phyloP scores from a whole-genome alignment of 2,888 invertebrate genomes.

The Agrenia bidenticulata region DNA sequence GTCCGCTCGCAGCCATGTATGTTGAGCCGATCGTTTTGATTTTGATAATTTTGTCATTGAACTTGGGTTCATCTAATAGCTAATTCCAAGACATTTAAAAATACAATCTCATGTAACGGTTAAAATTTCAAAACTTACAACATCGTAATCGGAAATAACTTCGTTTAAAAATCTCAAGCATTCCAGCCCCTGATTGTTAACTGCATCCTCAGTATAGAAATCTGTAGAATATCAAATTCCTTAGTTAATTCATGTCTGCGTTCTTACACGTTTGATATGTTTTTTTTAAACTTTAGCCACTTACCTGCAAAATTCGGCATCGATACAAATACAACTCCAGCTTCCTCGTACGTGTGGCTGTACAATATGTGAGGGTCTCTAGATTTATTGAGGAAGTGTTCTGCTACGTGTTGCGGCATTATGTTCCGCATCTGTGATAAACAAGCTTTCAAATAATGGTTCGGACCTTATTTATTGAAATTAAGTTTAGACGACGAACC shows the following conservation, averaged over 20 bases:
- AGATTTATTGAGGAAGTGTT: constrained; percentile 10
- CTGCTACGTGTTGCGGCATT: constrained; percentile 18
- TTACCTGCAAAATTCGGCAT: constrained; percentile 20
- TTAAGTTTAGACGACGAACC: constrained; percentile 1
- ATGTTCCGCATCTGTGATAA: constrained; percentile 18
- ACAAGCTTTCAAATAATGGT: neutral
- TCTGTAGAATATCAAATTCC: constrained; percentile 1
- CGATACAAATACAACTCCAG: constrained; percentile 15
- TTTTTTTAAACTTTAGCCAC: neutral
- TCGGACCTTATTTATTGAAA: too few species aligned
- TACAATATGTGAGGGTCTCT: neutral
- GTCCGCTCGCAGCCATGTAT: constrained; percentile 22
- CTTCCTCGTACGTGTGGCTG: constrained; percentile 15
- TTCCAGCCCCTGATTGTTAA: constrained; percentile 20
- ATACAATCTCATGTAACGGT: neutral
- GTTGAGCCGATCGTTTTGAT: constrained; percentile 27
- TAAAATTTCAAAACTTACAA: constrained; percentile 7
- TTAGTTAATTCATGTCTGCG: neutral
- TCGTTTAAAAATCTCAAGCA: constrained; percentile 20
- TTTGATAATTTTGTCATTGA: constrained; percentile 19
- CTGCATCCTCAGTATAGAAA: constrained; percentile 23
- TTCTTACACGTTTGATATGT: neutral
- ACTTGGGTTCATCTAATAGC: constrained; percentile 11
- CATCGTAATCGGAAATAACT: constrained; percentile 25
- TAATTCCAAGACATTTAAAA: neutral